Percentiles rank a stretch among this genome's conserved stretches.
phyloP scores from a whole-genome alignment of 92 coral and sea anemone species.

The Diadumene lineata region DNA sequence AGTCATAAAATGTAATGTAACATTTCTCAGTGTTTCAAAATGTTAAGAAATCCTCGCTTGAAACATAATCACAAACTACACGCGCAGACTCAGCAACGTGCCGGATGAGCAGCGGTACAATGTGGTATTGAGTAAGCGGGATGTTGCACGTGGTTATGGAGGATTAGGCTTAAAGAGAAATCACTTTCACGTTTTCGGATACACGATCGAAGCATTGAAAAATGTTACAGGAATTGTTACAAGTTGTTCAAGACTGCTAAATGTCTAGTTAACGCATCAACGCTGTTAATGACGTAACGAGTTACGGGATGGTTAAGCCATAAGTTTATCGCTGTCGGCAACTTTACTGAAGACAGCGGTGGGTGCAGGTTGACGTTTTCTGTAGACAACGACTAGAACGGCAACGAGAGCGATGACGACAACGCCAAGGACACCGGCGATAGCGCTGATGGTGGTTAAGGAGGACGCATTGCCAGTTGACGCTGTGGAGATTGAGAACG shows the following conservation, averaged over 20 bases:
- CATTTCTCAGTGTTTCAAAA: no score
- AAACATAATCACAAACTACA: no score
- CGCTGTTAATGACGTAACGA: neutral
- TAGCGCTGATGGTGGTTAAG: conserved; percentile 55
- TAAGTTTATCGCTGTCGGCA: conserved; percentile 57
- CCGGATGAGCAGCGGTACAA: no score
- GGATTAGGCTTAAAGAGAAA: no score
- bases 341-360: conserved; percentile 66
- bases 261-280: no score
- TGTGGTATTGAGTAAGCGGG: no score
- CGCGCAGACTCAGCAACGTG: no score
- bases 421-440: conserved; percentile 79
- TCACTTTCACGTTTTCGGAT: no score
- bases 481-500: neutral
- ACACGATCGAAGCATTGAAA: no score
- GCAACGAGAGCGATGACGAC: conserved; percentile 60
- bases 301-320: conserved; percentile 23
- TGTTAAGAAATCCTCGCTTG: no score
- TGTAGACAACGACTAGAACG: conserved; percentile 60
- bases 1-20: no score
- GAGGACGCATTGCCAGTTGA: conserved; percentile 47
- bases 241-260: neutral
- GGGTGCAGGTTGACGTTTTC: conserved; percentile 45
- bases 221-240: neutral
- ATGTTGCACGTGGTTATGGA: no score